Base-by-base conservation (phyloP, 2,797 vertebrate species). In the Meda fulgida region DNA sequence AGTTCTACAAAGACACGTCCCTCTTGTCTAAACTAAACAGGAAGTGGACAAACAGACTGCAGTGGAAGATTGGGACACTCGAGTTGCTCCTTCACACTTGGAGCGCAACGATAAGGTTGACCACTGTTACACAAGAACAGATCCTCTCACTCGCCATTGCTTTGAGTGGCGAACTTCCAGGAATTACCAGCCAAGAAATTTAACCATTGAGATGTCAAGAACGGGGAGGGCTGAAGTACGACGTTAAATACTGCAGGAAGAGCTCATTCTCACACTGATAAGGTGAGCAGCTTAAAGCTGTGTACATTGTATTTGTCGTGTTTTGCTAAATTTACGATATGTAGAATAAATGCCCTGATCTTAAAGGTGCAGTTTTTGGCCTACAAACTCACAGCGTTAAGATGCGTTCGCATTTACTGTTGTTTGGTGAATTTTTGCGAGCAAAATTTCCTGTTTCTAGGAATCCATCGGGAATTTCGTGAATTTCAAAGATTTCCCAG, bases 21-120 rank as follows among this genome's bases (percentile, higher is more conserved):
- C 55, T 55, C 53, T 85, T 66, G 40, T 34, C 43, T 82, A 31
- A 81, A 77, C 34, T 69, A 58, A 82, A 84, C 84, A 78, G 87
- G 81, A 87, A 79, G 65, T 75, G 31, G 73, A 60, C 11, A 31
- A 78, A 86, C 71, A 10, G 66, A 77, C 80, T 84, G 80, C 55
- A 46, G 71, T 48, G 40, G 19, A 71, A 86, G 88, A 89, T 87
- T 87, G 79, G 48, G 75, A 84, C 77, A 72, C 83, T 66, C 13
- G 48, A 40, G n/a, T 23, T 69, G 34, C 29, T 71, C 60, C 78
- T 83, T 80, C 79, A 80, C 75, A 65, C 87, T 87, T 86, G 86
- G 55, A 82, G 71, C 58, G 51, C 40, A 80, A 78, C 73, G 86
- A 87, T 88, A 88, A 90, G 82, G 36, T 71, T 83, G 77, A 66